phyloP scores from a whole-genome alignment of 2,888 invertebrate species.

The Melinaea menophilus region DNA sequence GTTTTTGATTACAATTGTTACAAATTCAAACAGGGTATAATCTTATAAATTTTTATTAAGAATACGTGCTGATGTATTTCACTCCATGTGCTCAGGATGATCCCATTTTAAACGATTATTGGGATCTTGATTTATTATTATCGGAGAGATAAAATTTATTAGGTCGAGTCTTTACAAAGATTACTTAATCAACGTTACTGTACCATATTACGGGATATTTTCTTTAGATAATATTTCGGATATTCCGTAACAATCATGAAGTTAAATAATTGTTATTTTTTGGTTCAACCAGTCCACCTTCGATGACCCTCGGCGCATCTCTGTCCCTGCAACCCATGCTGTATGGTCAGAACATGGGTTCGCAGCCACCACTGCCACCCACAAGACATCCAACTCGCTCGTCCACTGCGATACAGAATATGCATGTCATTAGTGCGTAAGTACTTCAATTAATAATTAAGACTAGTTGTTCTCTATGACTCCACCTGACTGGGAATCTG shows the following conservation, averaged over 20 bases:
- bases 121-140: not conserved
- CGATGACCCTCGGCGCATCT: slow-evolving; percentile 71
- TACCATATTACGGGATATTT: too few species aligned
- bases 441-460: slow-evolving; percentile 44
- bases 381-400: slow-evolving; percentile 75
- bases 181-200: too few species aligned
- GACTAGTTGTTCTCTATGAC: too few species aligned
- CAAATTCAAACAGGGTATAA: too few species aligned
- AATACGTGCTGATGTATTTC: too few species aligned
- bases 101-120: not conserved
- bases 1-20: too few species aligned
- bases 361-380: slow-evolving; percentile 75
- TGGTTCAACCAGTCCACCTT: slow-evolving; percentile 66
- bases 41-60: too few species aligned
- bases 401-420: slow-evolving; percentile 77
- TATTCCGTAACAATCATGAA: too few species aligned
- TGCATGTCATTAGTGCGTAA: slow-evolving; percentile 84
- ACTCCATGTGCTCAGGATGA: not conserved
- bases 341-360: slow-evolving; percentile 59
- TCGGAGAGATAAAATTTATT: not conserved
- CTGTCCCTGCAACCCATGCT: slow-evolving; percentile 75
- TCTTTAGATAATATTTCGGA: too few species aligned
- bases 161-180: not conserved
- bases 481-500: too few species aligned
- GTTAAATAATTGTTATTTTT: not conserved